Conservation (phyloP, 2,113 vertebrate species). For the Drymodes brunneopygia region DNA sequence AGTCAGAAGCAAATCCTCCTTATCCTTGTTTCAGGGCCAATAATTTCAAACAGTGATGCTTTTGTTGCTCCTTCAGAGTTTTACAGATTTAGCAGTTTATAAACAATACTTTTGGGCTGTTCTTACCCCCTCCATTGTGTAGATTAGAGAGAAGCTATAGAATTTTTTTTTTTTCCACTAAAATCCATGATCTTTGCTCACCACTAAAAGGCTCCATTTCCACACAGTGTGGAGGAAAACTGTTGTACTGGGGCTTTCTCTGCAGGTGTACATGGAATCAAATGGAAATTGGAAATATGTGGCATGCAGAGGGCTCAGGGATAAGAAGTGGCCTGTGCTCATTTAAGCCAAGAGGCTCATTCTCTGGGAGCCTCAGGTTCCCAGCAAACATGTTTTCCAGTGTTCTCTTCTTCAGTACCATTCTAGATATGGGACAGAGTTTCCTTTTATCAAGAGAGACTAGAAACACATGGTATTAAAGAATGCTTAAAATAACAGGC, state of each 20-base stretch:
- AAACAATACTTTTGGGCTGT: neutral
- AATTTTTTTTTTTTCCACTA: neutral
- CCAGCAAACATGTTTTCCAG: neutral
- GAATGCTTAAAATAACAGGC: neutral
- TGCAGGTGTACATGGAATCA: accelerated
- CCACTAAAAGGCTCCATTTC: neutral
- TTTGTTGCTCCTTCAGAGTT: neutral
- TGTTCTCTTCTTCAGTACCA: neutral
- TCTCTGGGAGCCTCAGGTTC: neutral
- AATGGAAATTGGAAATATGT: neutral
- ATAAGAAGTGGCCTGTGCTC: neutral
- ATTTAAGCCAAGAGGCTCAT: neutral
- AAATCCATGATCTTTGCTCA: neutral
- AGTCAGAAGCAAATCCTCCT: neutral
- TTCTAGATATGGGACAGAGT: neutral
- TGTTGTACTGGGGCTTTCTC: neutral
- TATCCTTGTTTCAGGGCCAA: neutral
- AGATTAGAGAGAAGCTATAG: neutral
- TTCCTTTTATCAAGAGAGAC: neutral
- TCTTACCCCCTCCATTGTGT: neutral
- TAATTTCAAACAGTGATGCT: neutral
- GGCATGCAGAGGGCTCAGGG: neutral
- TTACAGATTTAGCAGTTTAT: neutral
- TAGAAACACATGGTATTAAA: neutral
- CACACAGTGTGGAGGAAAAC: accelerated